phyloP scores from a whole-genome alignment of 2,113 vertebrate genomes.

The Spizaetus ornatus region DNA sequence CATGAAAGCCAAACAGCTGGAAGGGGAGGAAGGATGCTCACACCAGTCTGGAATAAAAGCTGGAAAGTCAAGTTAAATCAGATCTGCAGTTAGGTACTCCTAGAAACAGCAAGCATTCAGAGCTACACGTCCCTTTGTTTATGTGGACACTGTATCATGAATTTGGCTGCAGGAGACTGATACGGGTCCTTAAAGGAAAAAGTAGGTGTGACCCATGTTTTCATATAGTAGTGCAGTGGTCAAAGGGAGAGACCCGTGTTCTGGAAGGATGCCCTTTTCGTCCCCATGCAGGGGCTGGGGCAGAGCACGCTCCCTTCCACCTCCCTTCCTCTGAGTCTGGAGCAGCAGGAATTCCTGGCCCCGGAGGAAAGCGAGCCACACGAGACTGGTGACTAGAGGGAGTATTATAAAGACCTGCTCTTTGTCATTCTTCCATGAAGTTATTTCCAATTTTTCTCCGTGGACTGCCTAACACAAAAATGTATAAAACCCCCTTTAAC shows the following conservation, averaged over 20 bases:
- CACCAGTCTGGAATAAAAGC: neutral
- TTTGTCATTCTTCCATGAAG: neutral
- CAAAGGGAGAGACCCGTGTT: neutral
- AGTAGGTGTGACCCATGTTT: neutral
- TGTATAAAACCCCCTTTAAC: neutral
- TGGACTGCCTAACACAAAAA: neutral
- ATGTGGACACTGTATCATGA: neutral
- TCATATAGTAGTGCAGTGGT: neutral
- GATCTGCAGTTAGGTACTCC: neutral
- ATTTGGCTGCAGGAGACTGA: neutral
- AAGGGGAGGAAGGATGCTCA: neutral
- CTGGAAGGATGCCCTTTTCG: neutral
- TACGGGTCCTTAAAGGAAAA: neutral
- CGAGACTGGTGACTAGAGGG: neutral
- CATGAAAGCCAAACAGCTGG: neutral
- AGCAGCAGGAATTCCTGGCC: neutral
- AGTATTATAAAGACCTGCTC: neutral
- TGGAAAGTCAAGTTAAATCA: neutral
- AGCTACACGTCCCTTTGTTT: neutral
- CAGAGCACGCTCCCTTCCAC: neutral
- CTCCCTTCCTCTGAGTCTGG: neutral
- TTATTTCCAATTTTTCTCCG: neutral
- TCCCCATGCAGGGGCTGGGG: accelerated
- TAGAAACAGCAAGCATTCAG: neutral
- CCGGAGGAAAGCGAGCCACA: neutral